Evolutionary conservation across 37 sponge, comb jelly and placozoan genomes (phyloP).

Genomic region (Eunapius fragilis): DNA sequence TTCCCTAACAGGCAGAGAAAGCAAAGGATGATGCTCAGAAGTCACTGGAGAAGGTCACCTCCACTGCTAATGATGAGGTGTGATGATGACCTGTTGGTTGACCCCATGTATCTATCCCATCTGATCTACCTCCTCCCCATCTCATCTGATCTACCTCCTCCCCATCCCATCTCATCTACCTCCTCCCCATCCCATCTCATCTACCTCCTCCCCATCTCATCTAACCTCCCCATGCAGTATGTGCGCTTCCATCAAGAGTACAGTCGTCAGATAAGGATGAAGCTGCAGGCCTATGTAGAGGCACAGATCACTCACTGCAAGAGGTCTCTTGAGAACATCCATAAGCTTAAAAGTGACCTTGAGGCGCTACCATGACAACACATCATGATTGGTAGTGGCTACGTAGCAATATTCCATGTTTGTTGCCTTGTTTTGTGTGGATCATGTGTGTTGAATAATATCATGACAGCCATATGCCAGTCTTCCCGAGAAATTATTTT

Average conservation of each 20-base stretch:
- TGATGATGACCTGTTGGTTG: background rate
- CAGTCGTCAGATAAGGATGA: background rate
- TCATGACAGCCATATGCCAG: no score
- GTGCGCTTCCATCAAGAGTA: slow-evolving; percentile 28
- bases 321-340: slow-evolving; percentile 10
- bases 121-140: background rate
- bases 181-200: background rate
- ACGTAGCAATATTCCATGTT: no score
- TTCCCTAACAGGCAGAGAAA: slow-evolving; percentile 28
- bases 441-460: no score
- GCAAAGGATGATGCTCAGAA: slow-evolving; percentile 28
- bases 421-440: no score
- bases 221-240: slow-evolving; percentile 8
- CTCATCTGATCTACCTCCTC: background rate
- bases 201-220: background rate
- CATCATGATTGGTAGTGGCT: no score
- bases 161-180: background rate
- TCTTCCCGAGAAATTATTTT: no score
- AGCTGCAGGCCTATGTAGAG: slow-evolving; percentile 37
- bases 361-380: background rate
- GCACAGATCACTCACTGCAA: slow-evolving; percentile 49
- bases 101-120: background rate
- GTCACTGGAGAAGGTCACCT: slow-evolving; percentile 15
- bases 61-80: slow-evolving; percentile 49
- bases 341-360: slow-evolving; percentile 14